Evolutionary conservation across 35 echinoderm and acorn worm species (phyloP), one percentile per base, ranked within the genome.

Genomic region (Lytechinus variegatus): DNA sequence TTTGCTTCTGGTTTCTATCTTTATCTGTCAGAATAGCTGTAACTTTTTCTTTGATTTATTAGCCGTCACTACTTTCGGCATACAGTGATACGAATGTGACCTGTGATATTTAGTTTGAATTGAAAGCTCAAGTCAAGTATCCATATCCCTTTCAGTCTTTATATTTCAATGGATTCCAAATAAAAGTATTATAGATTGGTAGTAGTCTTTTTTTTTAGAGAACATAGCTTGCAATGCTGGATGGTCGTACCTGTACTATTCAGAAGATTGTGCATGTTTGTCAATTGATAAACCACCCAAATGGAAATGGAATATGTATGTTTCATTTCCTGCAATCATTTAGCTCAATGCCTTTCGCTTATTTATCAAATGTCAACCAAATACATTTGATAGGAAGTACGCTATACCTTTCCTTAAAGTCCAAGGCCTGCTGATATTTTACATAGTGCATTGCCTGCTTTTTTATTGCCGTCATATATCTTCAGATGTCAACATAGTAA

Each of bases 241-340:
- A 24, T 16, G 14, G 66, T 19, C n/a, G n/a, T 24, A 79, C 5
- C 66, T 79, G 66, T 79, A 79, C 66, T 79, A 79, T 79, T 79
- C 66, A 21, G 66, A 79, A 16, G n/a, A 24, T 79, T 79, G 66
- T 79, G 66, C 66, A 21, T 79, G 66, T 24, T 24, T 79, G 19
- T n/a, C 66, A 16, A 79, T 79, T 79, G 66, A 79, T 79, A 16
- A 79, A 79, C 66, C 66, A 79, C 8, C 66, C 66, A 79, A 44
- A 44, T n/a, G 1, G 9, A 58, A 58, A 79, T 79, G 66, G 66
- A 79, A 79, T 58, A 58, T 79, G 66, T 79, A 24, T 79, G 66
- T n/a, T 79, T 79, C 66, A 79, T 79, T 79, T 79, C 66, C 66
- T 79, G 66, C 16, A 79, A 79, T 79, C 66, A 79, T 79, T 79